Evolutionary conservation across 92 coral and sea anemone genomes (phyloP), one percentile per base, ranked within the genome.

Genomic region (Actinernus sp.): DNA sequence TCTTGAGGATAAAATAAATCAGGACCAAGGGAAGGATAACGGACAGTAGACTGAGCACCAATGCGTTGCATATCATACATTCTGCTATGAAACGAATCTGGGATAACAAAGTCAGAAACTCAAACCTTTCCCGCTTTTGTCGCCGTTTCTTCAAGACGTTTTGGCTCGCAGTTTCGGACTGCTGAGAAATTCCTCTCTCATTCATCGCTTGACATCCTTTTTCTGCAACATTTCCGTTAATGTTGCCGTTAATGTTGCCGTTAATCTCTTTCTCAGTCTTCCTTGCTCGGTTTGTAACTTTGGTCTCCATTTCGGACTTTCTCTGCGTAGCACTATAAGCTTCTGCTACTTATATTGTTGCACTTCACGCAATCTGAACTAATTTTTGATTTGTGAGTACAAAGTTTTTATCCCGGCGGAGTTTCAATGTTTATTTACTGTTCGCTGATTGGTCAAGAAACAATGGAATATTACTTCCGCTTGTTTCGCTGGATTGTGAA

Each of bases 1-100:
- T 34, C 74, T 83, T 90, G 31, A 93, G 38, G 53, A 82, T 11
- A 66, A 75, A 80, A 78, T 63, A 78, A 2, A 60, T 46, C 14
- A 60, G 23, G 14, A 76, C 47, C 28, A 89, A 0, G 0, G 98
- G 98, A 19, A 77, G 21, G 38, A 82, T 8, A 34, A 68, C 47
- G 14, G 54, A 12, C 2, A 59, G 58, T 0, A 77, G 31, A 14
- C 64, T 13, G 12, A 73, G 4, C 13, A 89, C 4, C 3, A 79
- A 24, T 4, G 39, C 61, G 21, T 83, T 70, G 43, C 66, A 61
- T 0, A 85, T 27, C 13, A 93, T 41, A 26, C 96, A 89, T 26
- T 85, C 88, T 9, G 61, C 25, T 9, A 67, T 30, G 71, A 74
- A 89, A 55, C 76, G 79, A 9, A 63, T 10, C 3, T 48, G 21